Evolutionary conservation across 2,888 invertebrate genomes (phyloP).

Genomic region (Syritta pipiens): DNA sequence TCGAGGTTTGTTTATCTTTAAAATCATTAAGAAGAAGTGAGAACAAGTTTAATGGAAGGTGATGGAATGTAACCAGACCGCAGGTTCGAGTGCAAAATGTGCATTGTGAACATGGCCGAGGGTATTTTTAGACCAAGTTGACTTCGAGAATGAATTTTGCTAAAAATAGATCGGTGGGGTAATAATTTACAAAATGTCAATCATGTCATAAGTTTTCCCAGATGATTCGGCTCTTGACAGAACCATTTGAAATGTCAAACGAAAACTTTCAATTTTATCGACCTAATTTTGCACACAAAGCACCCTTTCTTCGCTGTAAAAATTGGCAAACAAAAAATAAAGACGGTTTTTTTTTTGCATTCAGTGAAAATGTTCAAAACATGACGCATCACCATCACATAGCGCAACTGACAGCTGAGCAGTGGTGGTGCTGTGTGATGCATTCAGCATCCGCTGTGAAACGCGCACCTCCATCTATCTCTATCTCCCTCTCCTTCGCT

Average conservation of each 20-base stretch:
- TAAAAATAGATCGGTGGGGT: too few species aligned
- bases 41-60: not conserved
- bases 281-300: conserved; percentile 43
- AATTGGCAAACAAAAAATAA: conserved; percentile 12
- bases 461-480: conserved; percentile 3
- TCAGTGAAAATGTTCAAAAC: conserved; percentile 58
- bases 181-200: too few species aligned
- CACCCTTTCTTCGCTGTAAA: conserved; percentile 32
- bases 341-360: conserved; percentile 6
- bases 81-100: too few species aligned
- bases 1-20: conserved; percentile 4
- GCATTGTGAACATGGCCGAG: too few species aligned
- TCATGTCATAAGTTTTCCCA: too few species aligned
- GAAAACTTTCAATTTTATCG: conserved; percentile 56
- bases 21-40: too few species aligned
- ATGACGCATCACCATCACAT: conserved; percentile 57
- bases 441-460: conserved; percentile 61
- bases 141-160: too few species aligned
- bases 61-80: too few species aligned
- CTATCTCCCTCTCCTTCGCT: too few species aligned
- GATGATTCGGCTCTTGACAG: too few species aligned
- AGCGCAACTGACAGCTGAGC: conserved; percentile 57
- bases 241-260: not conserved
- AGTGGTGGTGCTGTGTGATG: conserved; percentile 38
- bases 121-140: too few species aligned